Base-by-base conservation (phyloP, 2,888 invertebrate genomes). In the Achlya flavicornis region DNA sequence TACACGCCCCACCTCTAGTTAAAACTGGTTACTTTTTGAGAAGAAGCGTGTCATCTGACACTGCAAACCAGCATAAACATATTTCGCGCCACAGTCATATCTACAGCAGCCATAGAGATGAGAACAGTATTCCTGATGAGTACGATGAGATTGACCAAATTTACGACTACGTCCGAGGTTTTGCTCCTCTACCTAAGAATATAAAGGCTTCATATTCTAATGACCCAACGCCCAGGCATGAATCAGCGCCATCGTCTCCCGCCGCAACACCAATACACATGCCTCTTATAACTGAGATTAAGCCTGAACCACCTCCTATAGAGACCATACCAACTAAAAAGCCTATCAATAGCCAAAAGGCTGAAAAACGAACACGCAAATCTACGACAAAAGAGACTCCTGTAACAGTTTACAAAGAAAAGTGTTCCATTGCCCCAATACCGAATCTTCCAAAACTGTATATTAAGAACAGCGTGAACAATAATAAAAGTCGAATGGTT, bases 101-200 rank as follows among this genome's bases (percentile, higher is more conserved):
- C 71, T 92, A 94, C 79, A 92, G 93, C 74, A 94, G 93, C 73
- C 95, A 95, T 76, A 94, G 95, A 82, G 97, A 96, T 77, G 96
- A 95, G 80, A 95, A 95, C 75, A 94, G 95, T 71, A 94, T 95
- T 61, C 95, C 96, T 41, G 97, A 97, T 84, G 98, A 98, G 80
- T 98, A 98, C 89, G 98, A 98, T 77, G 98, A 99, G 90, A 98
- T 99, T 76, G 98, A 99, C 94, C 98, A 98, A 90, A 98, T 99
- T 73, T 99, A 99, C 86, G 98, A 98, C 85, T 99, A 98, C 87
- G 98, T 99, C 0, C 95, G 98, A 69, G 98, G 98, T 0, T 97
- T 98, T 76, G 98, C 98, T 62, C 98, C 98, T 1, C 94, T 98
- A 38, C 98, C 98, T 6, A 97, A 97, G 86, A 97, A 95, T 80